A percentile compares a stretch with the other conserved stretches of the same genome.
phyloP scores from a whole-genome alignment of 2,888 invertebrate species.

The Clepsis dumicolana region DNA sequence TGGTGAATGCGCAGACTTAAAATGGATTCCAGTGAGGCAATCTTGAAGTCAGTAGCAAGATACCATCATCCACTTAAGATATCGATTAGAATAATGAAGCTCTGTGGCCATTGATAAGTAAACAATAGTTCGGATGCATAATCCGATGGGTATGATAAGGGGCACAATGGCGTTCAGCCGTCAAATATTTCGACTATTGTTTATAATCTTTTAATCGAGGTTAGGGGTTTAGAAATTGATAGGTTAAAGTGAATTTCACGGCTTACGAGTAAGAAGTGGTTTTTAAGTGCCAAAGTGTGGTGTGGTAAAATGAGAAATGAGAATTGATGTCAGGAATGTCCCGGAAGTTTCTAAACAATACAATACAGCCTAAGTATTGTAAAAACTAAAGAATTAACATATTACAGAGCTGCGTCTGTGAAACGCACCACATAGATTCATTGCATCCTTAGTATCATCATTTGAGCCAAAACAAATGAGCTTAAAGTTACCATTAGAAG shows the following conservation, averaged over 20 bases:
- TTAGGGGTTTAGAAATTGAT: slow-evolving; percentile 29
- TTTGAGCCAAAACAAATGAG: too few relatives aligned
- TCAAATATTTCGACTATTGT: slow-evolving; percentile 36
- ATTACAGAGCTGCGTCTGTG: too few relatives aligned
- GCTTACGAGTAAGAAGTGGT: slow-evolving; percentile 2
- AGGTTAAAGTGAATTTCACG: slow-evolving; percentile 17
- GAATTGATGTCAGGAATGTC: too few relatives aligned
- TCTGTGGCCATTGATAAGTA: slow-evolving; percentile 46
- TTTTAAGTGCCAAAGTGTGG: background rate
- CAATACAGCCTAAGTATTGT: too few relatives aligned
- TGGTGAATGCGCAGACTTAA: background rate
- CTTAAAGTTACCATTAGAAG: too few relatives aligned
- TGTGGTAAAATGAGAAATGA: too few relatives aligned
- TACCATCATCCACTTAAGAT: slow-evolving; percentile 52
- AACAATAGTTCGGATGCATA: slow-evolving; percentile 49
- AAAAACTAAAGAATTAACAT: too few relatives aligned
- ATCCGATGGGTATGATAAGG: slow-evolving; percentile 49
- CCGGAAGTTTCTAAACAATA: too few relatives aligned
- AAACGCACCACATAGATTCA: too few relatives aligned
- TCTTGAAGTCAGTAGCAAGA: slow-evolving; percentile 48
- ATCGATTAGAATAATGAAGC: slow-evolving; percentile 46
- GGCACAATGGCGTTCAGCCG: slow-evolving; percentile 15
- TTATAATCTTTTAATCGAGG: slow-evolving; percentile 34
- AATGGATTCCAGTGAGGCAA: slow-evolving; percentile 20
- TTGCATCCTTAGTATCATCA: too few relatives aligned